phyloP scores from a whole-genome alignment of 2,113 vertebrate genomes.

The Caretta caretta region DNA sequence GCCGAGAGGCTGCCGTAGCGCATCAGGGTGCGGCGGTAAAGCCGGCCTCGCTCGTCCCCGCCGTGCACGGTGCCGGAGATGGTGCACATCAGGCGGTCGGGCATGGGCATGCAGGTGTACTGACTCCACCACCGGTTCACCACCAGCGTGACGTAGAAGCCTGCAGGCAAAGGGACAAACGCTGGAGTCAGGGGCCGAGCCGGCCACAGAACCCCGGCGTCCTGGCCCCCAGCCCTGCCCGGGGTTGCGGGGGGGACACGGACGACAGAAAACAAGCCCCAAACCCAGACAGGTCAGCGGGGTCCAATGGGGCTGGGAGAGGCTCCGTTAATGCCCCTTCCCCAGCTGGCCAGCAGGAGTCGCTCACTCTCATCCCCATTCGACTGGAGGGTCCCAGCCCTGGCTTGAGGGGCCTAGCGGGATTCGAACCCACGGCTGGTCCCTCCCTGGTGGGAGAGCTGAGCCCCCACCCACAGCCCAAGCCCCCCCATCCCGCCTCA shows the following conservation, averaged over 20 bases:
- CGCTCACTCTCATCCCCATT: not conserved
- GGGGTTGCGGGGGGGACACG: too few species aligned
- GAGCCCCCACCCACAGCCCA: too few species aligned
- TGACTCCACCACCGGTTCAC: slow-evolving; percentile 96
- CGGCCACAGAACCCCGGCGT: not conserved
- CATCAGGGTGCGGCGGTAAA: slow-evolving; percentile 92
- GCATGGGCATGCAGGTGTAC: slow-evolving; percentile 90
- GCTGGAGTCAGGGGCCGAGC: not conserved
- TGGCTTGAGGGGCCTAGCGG: not conserved
- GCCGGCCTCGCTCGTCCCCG: slow-evolving; percentile 86
- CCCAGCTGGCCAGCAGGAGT: not conserved
- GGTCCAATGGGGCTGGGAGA: not conserved
- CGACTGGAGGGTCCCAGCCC: not conserved
- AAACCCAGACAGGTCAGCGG: too few species aligned
- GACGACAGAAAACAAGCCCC: too few species aligned
- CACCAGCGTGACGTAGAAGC: slow-evolving; percentile 94
- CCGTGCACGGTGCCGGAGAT: slow-evolving; percentile 88
- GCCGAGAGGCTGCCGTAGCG: slow-evolving; percentile 90
- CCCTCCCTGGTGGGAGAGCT: not conserved
- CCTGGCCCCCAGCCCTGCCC: not conserved
- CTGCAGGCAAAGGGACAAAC: slow-evolving; percentile 65
- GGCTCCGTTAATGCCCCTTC: not conserved
- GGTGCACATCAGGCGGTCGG: slow-evolving; percentile 89
- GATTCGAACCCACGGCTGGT: not conserved
- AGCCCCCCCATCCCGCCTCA: too few species aligned